Percentiles rank a stretch among this genome's conserved stretches.
Conservation (phyloP, 2,888 invertebrate genomes). For the Artemia sinica region DNA sequence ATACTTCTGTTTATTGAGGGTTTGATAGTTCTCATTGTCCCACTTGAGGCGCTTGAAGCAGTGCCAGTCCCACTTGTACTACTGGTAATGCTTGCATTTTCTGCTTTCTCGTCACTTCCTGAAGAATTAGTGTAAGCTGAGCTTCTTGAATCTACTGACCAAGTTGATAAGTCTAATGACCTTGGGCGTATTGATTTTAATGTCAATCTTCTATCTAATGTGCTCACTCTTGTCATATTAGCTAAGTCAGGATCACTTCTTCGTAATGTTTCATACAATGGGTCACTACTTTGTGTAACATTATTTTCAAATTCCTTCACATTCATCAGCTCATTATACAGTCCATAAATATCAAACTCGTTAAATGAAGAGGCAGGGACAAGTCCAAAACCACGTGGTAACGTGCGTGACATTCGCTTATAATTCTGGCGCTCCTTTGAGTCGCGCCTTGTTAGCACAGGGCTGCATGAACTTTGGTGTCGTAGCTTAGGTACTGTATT, state of each 20-base stretch:
- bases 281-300: constrained; percentile 39
- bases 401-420: constrained; percentile 33
- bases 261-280: constrained; percentile 54
- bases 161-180: constrained; percentile 63
- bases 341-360: constrained; percentile 68
- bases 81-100: constrained; percentile 17
- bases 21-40: constrained; percentile 4
- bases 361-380: constrained; percentile 18
- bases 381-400: constrained; percentile 50
- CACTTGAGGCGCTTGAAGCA: neutral
- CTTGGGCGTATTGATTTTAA: constrained; percentile 66
- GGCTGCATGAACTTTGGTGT: constrained; percentile 44
- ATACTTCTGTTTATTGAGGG: neutral
- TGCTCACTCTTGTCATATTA: constrained; percentile 61
- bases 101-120: constrained; percentile 51
- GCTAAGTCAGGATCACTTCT: constrained; percentile 68
- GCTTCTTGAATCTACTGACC: constrained; percentile 69
- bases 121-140: constrained; percentile 57
- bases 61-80: constrained; percentile 19
- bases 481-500: constrained; percentile 39
- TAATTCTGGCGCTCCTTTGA: constrained; percentile 17
- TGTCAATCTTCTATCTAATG: constrained; percentile 55
- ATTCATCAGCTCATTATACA: constrained; percentile 75
- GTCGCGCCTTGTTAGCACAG: constrained; percentile 43
- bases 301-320: constrained; percentile 67